These are phyloP conservation scores for Octonoba sinensis DNA, from an alignment of 2,888 invertebrate genomes.

Conservation along the genomic window DNA sequence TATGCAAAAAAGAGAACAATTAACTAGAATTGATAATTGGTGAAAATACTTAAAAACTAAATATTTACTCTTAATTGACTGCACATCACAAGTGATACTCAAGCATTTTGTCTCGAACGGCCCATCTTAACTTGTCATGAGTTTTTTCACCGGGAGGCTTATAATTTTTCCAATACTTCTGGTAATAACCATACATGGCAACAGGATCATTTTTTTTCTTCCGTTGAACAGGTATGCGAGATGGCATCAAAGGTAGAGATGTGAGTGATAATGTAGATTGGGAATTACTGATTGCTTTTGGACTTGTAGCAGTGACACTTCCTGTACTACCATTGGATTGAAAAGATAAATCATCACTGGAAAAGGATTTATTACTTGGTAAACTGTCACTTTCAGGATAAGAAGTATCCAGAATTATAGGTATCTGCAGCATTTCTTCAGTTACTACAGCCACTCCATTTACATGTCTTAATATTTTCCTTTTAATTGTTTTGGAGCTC, in stretches of 20 bases:
- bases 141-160: conserved; percentile 51
- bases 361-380: conserved; percentile 22
- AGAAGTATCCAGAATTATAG: conserved; percentile 37
- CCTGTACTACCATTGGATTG: conserved; percentile 40
- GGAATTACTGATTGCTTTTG: conserved; percentile 12
- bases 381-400: conserved; percentile 29
- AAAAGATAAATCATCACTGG: conserved; percentile 43
- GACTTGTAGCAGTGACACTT: conserved; percentile 21
- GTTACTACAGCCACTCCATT: conserved; percentile 41
- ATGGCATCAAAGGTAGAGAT: conserved; percentile 19
- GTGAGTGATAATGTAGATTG: conserved; percentile 31
- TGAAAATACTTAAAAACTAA: too few species aligned
- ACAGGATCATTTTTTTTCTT: conserved; percentile 56
- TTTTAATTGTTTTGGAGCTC: conserved; percentile 30
- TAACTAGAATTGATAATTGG: too few species aligned
- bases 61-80: too few species aligned
- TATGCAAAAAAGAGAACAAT: too few species aligned
- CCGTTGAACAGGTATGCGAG: conserved; percentile 2
- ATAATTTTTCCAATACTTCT: conserved; percentile 50
- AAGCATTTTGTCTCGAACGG: conserved; percentile 53
- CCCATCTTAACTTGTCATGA: conserved; percentile 52
- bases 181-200: conserved; percentile 53
- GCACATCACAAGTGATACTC: conserved; percentile 30
- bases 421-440: conserved; percentile 39
- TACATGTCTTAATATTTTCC: conserved; percentile 35